Evolutionary conservation across 1,140 invertebrate species (phyloP).

Genomic region (Bombyx mandarina): DNA sequence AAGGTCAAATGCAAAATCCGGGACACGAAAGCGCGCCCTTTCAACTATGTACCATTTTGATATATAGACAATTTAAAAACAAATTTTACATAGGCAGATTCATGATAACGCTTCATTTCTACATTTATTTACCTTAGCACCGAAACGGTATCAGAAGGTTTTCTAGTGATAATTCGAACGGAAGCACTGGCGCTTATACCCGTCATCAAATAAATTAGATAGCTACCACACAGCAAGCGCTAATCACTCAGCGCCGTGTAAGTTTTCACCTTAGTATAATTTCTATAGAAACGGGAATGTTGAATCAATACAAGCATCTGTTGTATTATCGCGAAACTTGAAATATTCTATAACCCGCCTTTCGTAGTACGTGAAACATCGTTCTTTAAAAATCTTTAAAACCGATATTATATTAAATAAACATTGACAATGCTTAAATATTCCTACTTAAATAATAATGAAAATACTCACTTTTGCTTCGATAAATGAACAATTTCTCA

Average conservation of each 20-base stretch:
- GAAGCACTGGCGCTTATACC: constrained; percentile 61
- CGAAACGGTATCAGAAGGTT: constrained; percentile 15
- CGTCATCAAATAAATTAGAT: constrained; percentile 47
- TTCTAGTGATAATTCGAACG: constrained; percentile 57
- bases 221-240: not conserved
- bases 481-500: constrained; percentile 59
- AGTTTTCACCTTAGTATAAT: constrained; percentile 20
- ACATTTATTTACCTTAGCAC: constrained; percentile 27
- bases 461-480: constrained; percentile 61
- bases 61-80: constrained; percentile 1
- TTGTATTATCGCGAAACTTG: constrained; percentile 5
- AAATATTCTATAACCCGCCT: too few relatives aligned
- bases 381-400: not conserved
- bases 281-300: constrained; percentile 51
- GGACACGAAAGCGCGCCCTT: constrained; percentile 41
- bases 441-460: constrained; percentile 1
- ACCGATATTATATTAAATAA: not conserved
- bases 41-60: constrained; percentile 18
- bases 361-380: too few relatives aligned
- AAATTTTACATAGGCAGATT: not conserved
- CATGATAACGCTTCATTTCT: not conserved
- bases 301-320: constrained; percentile 54
- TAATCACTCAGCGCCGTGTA: too few relatives aligned
- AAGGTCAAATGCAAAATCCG: constrained; percentile 56
- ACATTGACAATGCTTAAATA: not conserved